Evolutionary conservation across 2,888 invertebrate species (phyloP).

Genomic region (Dasysyrphus tricinctus): DNA sequence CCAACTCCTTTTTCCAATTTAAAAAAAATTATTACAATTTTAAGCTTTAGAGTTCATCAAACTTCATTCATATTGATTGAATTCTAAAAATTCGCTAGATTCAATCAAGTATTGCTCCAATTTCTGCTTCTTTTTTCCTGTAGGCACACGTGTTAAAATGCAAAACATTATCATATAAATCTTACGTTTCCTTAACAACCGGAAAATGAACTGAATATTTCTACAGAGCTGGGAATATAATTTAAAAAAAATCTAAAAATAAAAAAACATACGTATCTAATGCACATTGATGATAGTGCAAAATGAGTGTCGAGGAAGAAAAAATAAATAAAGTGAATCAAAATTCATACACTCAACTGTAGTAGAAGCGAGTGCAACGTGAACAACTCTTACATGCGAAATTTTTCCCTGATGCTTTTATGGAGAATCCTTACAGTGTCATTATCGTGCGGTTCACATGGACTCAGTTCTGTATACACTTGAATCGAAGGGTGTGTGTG

Average conservation of each 20-base stretch:
- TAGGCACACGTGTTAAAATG: neutral
- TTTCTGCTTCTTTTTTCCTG: constrained; percentile 3
- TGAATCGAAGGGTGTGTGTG: constrained; percentile 2
- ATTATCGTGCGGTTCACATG: constrained; percentile 51
- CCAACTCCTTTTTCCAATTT: neutral
- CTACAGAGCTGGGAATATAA: constrained; percentile 15
- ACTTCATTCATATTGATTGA: constrained; percentile 5
- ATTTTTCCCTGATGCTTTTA: constrained; percentile 18
- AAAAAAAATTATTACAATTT: neutral
- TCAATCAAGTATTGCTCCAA: neutral
- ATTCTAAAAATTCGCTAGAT: neutral
- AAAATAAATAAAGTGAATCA: constrained; percentile 25
- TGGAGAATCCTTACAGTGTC: constrained; percentile 58
- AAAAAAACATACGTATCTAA: constrained; percentile 44
- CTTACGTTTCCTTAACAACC: constrained; percentile 50
- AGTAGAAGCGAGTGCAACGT: constrained; percentile 42
- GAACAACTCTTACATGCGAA: constrained; percentile 50
- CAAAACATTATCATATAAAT: constrained; percentile 61
- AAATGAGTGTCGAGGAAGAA: neutral
- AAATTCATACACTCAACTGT: constrained; percentile 62
- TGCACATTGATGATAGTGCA: constrained; percentile 27
- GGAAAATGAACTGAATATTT: constrained; percentile 58
- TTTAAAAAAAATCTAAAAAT: constrained; percentile 44
- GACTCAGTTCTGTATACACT: neutral
- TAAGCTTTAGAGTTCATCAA: constrained; percentile 1